These are phyloP conservation scores for Perccottus glenii DNA, from an alignment of 2,113 vertebrate genomes.

Conservation along the genomic window DNA sequence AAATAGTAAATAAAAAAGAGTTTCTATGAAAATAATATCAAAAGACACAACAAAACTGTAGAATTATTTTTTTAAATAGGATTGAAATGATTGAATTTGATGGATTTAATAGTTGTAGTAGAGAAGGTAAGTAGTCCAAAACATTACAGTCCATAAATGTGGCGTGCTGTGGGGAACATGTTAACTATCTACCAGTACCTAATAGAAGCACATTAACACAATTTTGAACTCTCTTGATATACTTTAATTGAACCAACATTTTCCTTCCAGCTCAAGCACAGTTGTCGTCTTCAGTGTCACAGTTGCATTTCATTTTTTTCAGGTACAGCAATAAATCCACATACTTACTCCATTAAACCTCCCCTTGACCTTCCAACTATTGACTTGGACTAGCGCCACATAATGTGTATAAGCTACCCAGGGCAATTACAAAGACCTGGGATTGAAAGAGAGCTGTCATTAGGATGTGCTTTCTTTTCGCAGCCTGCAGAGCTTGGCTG, in stretches of 20 bases:
- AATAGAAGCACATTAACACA: background rate
- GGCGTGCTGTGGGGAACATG: no score
- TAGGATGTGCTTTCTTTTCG: slow-evolving; percentile 87
- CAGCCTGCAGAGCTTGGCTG: slow-evolving; percentile 85
- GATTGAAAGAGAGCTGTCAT: slow-evolving; percentile 87
- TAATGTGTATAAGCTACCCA: slow-evolving; percentile 84
- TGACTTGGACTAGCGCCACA: slow-evolving; percentile 82
- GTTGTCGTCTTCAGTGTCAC: slow-evolving; percentile 38
- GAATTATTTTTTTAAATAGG: no score
- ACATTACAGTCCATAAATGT: no score
- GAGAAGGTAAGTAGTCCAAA: no score
- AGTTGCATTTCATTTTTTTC: slow-evolving; percentile 46
- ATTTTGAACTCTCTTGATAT: no score
- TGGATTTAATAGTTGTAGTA: no score
- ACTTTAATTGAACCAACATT: slow-evolving; percentile 17
- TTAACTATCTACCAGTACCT: background rate
- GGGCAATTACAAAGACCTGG: slow-evolving; percentile 84
- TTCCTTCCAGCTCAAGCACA: slow-evolving; percentile 5
- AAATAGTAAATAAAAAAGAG: no score
- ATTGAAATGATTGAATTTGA: no score
- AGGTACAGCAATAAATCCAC: slow-evolving; percentile 49
- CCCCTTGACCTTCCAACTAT: slow-evolving; percentile 79
- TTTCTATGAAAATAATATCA: no score
- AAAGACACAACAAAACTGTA: no score
- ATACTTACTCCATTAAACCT: slow-evolving; percentile 67